Percentiles rank a stretch among this genome's conserved stretches.
Evolutionary conservation across 2,113 vertebrate genomes (phyloP).

Genomic region (Ceyx margarethae): DNA sequence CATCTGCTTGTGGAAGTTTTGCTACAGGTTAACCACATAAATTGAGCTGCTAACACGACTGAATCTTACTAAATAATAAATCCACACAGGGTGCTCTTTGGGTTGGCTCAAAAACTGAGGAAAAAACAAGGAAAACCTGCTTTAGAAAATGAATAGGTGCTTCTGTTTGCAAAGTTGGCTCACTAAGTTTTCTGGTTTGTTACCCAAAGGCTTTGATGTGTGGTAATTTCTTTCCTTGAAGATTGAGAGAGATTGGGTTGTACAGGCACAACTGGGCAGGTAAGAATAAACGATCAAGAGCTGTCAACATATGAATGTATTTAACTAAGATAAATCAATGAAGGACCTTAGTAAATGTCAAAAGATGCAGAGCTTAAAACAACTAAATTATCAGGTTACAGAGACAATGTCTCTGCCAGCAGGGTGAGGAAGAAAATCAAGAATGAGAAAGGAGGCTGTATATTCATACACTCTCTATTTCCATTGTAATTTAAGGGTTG

Average conservation of each 20-base stretch:
- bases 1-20: not conserved
- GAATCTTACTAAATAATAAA: not conserved
- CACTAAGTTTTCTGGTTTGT: not conserved
- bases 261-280: not conserved
- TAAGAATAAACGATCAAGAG: slow-evolving; percentile 24
- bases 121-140: not conserved
- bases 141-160: not conserved
- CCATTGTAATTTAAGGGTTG: not conserved
- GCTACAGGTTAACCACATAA: not conserved
- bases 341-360: slow-evolving; percentile 29
- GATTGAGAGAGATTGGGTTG: slow-evolving; percentile 2
- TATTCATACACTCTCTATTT: not conserved
- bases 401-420: not conserved
- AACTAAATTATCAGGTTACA: slow-evolving; percentile 19
- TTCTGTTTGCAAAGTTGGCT: not conserved
- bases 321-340: slow-evolving; percentile 59
- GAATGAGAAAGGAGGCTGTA: not conserved
- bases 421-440: not conserved
- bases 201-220: not conserved
- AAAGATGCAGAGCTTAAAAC: slow-evolving; percentile 31
- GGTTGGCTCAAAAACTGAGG: not conserved
- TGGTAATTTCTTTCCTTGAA: not conserved
- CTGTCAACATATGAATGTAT: slow-evolving; percentile 23
- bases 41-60: not conserved
- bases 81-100: not conserved